A percentile compares a stretch with the other conserved stretches of the same genome.
These are phyloP conservation scores for Pristionchus fissidentatus DNA, from an alignment of 2,888 invertebrate genomes.

Conservation along the genomic window DNA sequence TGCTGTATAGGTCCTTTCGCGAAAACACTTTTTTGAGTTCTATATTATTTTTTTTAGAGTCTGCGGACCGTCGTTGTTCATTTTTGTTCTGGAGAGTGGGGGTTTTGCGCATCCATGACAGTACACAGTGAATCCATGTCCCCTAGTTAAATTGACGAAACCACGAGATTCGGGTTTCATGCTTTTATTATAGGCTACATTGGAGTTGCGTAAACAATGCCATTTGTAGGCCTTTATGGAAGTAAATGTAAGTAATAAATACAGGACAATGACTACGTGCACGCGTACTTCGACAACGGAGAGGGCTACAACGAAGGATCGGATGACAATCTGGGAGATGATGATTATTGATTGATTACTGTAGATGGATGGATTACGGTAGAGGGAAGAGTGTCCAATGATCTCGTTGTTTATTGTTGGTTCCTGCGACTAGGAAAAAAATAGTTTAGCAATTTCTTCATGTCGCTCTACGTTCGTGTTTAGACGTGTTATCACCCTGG, in stretches of 20 bases:
- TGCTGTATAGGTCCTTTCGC: too few species aligned
- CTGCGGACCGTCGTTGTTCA: too few species aligned
- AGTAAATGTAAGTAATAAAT: background rate
- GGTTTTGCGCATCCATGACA: too few species aligned
- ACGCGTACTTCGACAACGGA: slow-evolving; percentile 74
- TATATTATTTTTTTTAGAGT: too few species aligned
- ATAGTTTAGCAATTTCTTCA: too few species aligned
- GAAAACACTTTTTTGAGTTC: too few species aligned
- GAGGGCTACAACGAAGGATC: slow-evolving; percentile 70
- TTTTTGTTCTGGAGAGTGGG: background rate
- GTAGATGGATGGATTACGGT: background rate
- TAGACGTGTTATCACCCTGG: background rate
- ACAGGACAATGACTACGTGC: slow-evolving; percentile 74
- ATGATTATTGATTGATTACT: slow-evolving; percentile 57
- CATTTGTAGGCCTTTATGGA: background rate
- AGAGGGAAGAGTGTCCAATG: too few species aligned
- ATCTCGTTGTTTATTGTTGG: background rate
- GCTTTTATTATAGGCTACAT: background rate
- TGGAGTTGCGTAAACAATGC: background rate
- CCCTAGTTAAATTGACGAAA: too few species aligned
- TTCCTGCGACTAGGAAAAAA: background rate
- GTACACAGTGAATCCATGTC: background rate
- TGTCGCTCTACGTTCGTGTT: too few species aligned
- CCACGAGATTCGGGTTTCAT: background rate
- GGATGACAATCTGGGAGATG: slow-evolving; percentile 71